These are phyloP conservation scores for Heliocidaris tuberculata DNA, from an alignment of 35 echinoderm and acorn worm genomes.

Conservation along the genomic window DNA sequence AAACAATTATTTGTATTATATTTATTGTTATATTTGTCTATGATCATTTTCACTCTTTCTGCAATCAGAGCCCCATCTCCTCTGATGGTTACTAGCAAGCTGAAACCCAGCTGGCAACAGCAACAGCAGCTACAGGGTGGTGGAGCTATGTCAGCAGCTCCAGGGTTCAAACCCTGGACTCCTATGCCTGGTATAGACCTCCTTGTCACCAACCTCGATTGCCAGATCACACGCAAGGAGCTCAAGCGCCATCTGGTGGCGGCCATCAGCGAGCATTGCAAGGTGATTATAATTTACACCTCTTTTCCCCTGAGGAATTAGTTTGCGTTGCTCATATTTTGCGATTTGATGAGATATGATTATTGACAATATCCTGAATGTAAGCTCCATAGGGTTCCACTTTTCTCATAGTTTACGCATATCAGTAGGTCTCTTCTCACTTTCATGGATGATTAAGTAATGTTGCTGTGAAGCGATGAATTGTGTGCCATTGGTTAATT, in stretches of 20 bases:
- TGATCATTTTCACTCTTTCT: background rate
- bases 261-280: slow-evolving; percentile 70
- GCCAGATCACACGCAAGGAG: slow-evolving; percentile 86
- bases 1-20: too few relatives aligned
- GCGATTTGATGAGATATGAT: too few relatives aligned
- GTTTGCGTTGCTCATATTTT: too few relatives aligned
- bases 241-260: slow-evolving; percentile 83
- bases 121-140: slow-evolving; percentile 1
- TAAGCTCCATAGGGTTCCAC: too few relatives aligned
- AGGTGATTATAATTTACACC: background rate
- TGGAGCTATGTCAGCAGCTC: background rate
- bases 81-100: slow-evolving; percentile 39
- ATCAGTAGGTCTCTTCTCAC: too few relatives aligned
- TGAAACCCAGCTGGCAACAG: slow-evolving; percentile 40
- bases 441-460: too few relatives aligned
- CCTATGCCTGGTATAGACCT: slow-evolving; percentile 76
- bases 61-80: slow-evolving; percentile 30
- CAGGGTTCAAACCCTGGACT: slow-evolving; percentile 49
- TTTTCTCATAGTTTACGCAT: too few relatives aligned
- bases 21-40: too few relatives aligned
- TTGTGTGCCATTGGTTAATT: too few relatives aligned
- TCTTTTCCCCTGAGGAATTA: background rate
- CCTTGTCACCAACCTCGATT: slow-evolving; percentile 88
- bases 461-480: too few relatives aligned
- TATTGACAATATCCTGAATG: too few relatives aligned